Base-by-base conservation (phyloP, 2,888 invertebrate genomes). In the Scrobipalpa costella region DNA sequence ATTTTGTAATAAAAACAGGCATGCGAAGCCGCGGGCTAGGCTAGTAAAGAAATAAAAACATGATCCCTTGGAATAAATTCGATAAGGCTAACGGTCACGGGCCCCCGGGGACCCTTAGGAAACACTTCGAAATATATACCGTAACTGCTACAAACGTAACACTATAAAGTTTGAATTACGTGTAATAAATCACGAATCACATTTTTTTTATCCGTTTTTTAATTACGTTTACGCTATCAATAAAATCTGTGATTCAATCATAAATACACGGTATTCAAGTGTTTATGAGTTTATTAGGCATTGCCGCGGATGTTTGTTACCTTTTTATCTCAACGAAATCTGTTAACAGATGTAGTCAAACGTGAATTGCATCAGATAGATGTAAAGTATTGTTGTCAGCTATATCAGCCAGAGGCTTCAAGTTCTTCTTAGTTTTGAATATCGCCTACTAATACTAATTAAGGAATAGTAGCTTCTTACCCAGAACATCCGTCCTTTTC, bases 41-140 rank as follows among this genome's bases (percentile, higher is more conserved):
- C 57, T 58, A 33, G 57, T 62, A 50, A n/a, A 64, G 57, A 64
- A 64, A 64, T 62, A 62, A 57, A 64, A 64, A 64, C 57, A 64
- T 62, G 58, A 64, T 64, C 49, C 34, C 17, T 27, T 62, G 50
- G 57, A 47, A 57, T 57, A 57, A 64, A 64, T 62, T 38, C 19
- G 61, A 64, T 57, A 64, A 64, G 59, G 44, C 44, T 59, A 59
- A 59, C 59, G 59, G 59, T 59, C 55, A 21, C 44, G 40, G 17
- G 34, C 60, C 52, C 55, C 38, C 13, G 8, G 47, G 63, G 63
- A 27, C 13, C 33, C 38, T 59, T 59, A 8, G 38, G 44, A 27
- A 59, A 59, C 27, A 59, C 63, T 57, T 47, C 55, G 57, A 61
- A 21, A 38, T 52, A n/a, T 52, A 33, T 7, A 52, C 52, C 19